Percentiles rank a stretch among this genome's conserved stretches.
phyloP scores from a whole-genome alignment of 2,113 vertebrate species.

The Channa maculata region DNA sequence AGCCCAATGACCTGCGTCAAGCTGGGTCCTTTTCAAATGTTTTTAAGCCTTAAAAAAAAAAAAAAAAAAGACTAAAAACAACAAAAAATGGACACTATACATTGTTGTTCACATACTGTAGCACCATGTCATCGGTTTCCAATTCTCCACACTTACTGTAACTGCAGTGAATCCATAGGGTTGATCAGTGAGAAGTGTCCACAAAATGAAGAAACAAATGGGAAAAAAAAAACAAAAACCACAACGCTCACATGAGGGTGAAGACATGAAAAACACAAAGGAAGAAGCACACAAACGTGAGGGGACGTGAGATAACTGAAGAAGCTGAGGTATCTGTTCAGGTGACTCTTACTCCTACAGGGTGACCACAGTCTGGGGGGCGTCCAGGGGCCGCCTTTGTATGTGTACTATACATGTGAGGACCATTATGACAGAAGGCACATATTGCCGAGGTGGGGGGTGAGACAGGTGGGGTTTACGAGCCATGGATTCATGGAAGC shows the following conservation, averaged over 20 bases:
- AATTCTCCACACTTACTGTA: conserved; percentile 36
- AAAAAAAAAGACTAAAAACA: background rate
- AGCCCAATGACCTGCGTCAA: conserved; percentile 49
- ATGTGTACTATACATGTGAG: conserved; percentile 38
- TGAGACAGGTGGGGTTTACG: background rate
- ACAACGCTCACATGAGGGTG: background rate
- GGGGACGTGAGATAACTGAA: background rate
- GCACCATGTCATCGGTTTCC: conserved; percentile 75
- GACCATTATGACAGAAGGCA: conserved; percentile 85
- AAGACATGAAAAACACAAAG: background rate
- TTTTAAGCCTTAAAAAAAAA: conserved; percentile 18
- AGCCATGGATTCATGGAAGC: conserved; percentile 14
- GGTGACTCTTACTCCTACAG: conserved; percentile 19
- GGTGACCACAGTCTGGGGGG: conserved; percentile 13
- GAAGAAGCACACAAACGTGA: background rate
- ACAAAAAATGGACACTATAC: conserved; percentile 18
- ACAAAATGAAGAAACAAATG: background rate
- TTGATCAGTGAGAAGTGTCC: conserved; percentile 9
- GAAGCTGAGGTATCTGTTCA: conserved; percentile 57
- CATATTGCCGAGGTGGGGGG: conserved; percentile 50
- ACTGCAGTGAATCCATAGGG: conserved; percentile 47
- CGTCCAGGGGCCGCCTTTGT: conserved; percentile 19
- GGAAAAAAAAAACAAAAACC: too few relatives aligned
- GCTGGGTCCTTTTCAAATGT: conserved; percentile 33
- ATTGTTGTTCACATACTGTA: conserved; percentile 51